Evolutionary conservation across 2,797 vertebrate species (phyloP).

Genomic region (Anguilla marmorata): DNA sequence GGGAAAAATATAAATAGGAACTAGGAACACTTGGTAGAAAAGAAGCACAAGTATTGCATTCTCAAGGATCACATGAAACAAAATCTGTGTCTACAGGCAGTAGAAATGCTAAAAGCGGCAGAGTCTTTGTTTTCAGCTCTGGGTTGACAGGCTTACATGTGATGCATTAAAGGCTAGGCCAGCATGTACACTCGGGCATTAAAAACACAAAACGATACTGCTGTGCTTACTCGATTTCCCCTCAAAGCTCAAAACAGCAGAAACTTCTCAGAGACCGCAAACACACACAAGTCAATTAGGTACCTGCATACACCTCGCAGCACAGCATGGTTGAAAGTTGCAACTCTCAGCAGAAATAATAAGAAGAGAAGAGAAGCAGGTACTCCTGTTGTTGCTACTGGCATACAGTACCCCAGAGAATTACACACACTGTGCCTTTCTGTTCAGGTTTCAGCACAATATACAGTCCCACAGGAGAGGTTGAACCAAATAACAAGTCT

Average conservation of each 20-base stretch:
- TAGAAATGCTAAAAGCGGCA: not conserved
- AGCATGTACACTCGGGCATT: not conserved
- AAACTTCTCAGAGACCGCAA: not conserved
- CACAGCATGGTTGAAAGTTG: constrained; percentile 47
- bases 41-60: not conserved
- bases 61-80: not conserved
- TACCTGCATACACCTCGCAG: constrained; percentile 52
- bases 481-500: constrained; percentile 7
- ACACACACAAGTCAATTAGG: not conserved
- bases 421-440: constrained; percentile 26
- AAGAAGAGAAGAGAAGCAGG: constrained; percentile 4
- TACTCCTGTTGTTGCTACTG: not conserved
- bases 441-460: not conserved
- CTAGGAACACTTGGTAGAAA: not conserved
- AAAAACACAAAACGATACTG: not conserved
- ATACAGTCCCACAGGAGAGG: not conserved
- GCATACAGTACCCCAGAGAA: constrained; percentile 16
- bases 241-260: not conserved
- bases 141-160: not conserved
- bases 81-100: not conserved
- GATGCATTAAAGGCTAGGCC: too few species aligned
- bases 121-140: not conserved
- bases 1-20: not conserved
- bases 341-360: not conserved
- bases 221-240: not conserved